Percentiles rank a stretch among this genome's conserved stretches.
Evolutionary conservation across 2,888 invertebrate genomes (phyloP).

Genomic region (Dicranocentrus wangi): DNA sequence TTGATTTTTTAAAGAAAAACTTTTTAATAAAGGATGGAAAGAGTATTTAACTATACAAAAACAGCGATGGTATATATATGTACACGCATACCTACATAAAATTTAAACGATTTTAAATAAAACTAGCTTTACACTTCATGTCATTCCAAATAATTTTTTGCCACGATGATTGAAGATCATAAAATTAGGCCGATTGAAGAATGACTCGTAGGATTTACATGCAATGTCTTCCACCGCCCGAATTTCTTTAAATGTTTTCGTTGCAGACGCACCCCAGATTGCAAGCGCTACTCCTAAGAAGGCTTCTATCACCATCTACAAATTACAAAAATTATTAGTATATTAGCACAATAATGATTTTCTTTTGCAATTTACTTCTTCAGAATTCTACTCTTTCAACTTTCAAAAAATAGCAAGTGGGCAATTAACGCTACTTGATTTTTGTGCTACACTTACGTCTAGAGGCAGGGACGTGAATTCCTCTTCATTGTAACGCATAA

Average conservation of each 20-base stretch:
- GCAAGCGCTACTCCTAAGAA: slow-evolving; percentile 70
- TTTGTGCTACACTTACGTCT: slow-evolving; percentile 68
- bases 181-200: slow-evolving; percentile 71
- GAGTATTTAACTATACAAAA: too few species aligned
- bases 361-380: too few species aligned
- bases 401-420: too few species aligned
- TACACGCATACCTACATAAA: too few species aligned
- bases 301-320: slow-evolving; percentile 71
- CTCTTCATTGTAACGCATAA: slow-evolving; percentile 70
- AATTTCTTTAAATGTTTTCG: slow-evolving; percentile 72
- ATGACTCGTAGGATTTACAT: slow-evolving; percentile 71
- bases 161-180: slow-evolving; percentile 72
- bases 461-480: slow-evolving; percentile 69
- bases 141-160: slow-evolving; percentile 70
- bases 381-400: too few species aligned
- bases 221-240: slow-evolving; percentile 72
- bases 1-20: too few species aligned
- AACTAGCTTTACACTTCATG: too few species aligned
- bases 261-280: slow-evolving; percentile 71
- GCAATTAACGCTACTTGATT: too few species aligned
- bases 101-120: too few species aligned
- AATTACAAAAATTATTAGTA: slow-evolving; percentile 13
- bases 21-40: too few species aligned
- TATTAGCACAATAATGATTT: too few species aligned
- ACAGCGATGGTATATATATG: too few species aligned